These are phyloP conservation scores for Sinhomidia bicolor DNA, from an alignment of 2,888 invertebrate genomes.

Conservation along the genomic window DNA sequence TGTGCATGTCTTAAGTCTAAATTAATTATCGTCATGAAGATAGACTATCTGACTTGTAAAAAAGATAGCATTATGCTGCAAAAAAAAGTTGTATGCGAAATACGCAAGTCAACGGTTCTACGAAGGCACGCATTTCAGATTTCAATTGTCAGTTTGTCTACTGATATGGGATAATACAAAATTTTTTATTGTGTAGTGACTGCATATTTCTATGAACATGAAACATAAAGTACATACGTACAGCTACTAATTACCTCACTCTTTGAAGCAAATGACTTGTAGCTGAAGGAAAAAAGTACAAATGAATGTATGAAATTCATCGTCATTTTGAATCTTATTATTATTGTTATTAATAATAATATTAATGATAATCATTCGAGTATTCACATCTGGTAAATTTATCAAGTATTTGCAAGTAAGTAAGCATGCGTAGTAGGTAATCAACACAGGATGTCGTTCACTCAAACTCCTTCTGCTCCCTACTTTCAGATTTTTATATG, in stretches of 20 bases:
- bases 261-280: not conserved
- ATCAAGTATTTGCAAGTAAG: not conserved
- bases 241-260: not conserved
- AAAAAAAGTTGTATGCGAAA: too few species aligned
- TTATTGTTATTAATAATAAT: not conserved
- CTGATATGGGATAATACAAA: too few species aligned
- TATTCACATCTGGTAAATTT: not conserved
- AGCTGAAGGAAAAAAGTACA: not conserved
- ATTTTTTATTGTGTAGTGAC: too few species aligned
- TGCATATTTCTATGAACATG: too few species aligned
- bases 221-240: too few species aligned
- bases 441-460: slow-evolving; percentile 49
- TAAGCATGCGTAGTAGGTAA: not conserved
- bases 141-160: not conserved
- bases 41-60: not conserved
- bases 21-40: slow-evolving; percentile 25
- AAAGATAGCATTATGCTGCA: not conserved
- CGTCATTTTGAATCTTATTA: not conserved
- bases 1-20: slow-evolving; percentile 20
- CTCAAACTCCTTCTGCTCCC: not conserved
- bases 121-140: not conserved
- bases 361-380: not conserved
- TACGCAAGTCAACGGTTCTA: too few species aligned
- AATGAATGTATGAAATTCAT: not conserved
- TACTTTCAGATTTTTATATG: slow-evolving; percentile 7